A percentile compares a stretch with the other conserved stretches of the same genome.
Conservation (phyloP, 1,140 invertebrate species). For the Drosophila mayri region DNA sequence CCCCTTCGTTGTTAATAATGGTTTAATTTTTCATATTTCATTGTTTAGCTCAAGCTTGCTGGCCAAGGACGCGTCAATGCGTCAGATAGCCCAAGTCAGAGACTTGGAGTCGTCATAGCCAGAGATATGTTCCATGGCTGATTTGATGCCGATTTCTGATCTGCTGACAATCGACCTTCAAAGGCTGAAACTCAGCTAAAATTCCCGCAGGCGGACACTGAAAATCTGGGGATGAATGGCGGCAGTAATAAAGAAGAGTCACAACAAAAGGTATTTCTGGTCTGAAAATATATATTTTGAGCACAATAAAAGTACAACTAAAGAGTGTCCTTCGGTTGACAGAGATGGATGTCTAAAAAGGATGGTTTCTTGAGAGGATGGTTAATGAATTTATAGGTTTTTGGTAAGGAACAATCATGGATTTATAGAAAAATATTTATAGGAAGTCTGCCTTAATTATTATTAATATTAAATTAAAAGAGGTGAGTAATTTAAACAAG, state of each 20-base stretch:
- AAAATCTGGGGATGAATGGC: background rate
- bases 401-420: background rate
- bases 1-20: conserved; percentile 67
- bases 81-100: conserved; percentile 40
- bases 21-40: conserved; percentile 69
- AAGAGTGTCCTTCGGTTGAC: conserved; percentile 14
- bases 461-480: background rate
- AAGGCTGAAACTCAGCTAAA: conserved; percentile 6
- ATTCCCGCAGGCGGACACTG: conserved; percentile 30
- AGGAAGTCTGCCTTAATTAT: background rate
- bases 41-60: conserved; percentile 52
- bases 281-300: background rate
- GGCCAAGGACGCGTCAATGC: conserved; percentile 65
- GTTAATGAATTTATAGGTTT: background rate
- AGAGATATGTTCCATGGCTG: conserved; percentile 33
- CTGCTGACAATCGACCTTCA: conserved; percentile 34
- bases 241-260: background rate
- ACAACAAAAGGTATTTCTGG: conserved; percentile 10
- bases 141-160: conserved; percentile 46
- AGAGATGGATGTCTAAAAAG: background rate
- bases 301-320: background rate
- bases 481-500: too few species aligned
- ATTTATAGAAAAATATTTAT: too few species aligned
- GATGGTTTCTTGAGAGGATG: background rate
- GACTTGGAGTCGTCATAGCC: conserved; percentile 17